Evolutionary conservation across 2,888 invertebrate species (phyloP).

Genomic region (Tethea ocularis): DNA sequence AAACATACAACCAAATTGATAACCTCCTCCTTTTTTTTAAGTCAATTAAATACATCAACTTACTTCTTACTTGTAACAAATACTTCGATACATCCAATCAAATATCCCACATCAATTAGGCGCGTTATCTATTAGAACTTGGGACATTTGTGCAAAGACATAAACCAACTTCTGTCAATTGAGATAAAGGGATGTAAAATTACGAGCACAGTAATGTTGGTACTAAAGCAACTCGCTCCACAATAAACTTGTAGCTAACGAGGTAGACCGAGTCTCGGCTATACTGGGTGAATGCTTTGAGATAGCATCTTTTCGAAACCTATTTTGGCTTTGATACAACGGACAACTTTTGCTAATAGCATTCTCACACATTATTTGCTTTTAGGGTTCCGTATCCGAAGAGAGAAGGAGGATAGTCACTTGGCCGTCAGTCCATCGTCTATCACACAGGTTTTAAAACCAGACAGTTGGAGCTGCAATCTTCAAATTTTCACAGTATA

Average conservation of each 20-base stretch:
- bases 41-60: too few species aligned
- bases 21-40: too few species aligned
- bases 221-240: constrained; percentile 60
- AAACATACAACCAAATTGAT: too few species aligned
- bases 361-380: too few species aligned
- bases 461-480: too few species aligned
- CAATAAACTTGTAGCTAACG: constrained; percentile 54
- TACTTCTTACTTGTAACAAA: too few species aligned
- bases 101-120: constrained; percentile 28
- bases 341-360: too few species aligned
- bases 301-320: not conserved
- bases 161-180: constrained; percentile 70
- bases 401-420: too few species aligned
- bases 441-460: too few species aligned
- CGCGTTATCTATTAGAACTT: constrained; percentile 56
- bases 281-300: not conserved
- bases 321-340: not conserved
- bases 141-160: constrained; percentile 61
- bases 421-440: too few species aligned
- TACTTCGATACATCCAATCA: not conserved
- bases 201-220: constrained; percentile 68
- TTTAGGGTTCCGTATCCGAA: too few species aligned
- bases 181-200: constrained; percentile 78
- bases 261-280: constrained; percentile 12
- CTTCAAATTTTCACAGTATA: too few species aligned